Evolutionary conservation across 2,113 vertebrate genomes (phyloP).

Genomic region (Tragulus kanchil): DNA sequence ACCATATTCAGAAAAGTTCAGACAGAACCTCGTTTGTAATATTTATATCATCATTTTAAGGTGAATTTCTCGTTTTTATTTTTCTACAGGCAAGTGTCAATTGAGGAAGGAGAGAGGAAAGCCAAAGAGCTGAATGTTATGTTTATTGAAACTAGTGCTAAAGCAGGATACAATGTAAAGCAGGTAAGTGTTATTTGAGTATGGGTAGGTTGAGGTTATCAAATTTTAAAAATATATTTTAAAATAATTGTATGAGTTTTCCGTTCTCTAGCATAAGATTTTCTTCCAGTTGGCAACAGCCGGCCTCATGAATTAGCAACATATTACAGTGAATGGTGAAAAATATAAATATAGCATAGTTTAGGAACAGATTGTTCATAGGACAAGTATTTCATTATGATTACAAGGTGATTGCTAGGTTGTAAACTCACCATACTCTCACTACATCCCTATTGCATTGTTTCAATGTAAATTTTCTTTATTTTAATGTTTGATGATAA

Average conservation of each 20-base stretch:
- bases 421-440: neutral
- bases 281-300: conserved; percentile 36
- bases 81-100: conserved; percentile 97
- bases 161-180: conserved; percentile 99
- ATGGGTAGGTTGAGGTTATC: conserved; percentile 11
- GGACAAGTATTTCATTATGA: neutral
- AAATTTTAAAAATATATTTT: conserved; percentile 18
- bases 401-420: neutral
- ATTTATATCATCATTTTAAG: conserved; percentile 18
- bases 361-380: neutral
- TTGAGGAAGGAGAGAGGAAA: conserved; percentile 99
- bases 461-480: conserved; percentile 20
- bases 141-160: conserved; percentile 99
- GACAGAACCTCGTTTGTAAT: conserved; percentile 44
- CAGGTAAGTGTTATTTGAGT: conserved; percentile 91
- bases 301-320: neutral
- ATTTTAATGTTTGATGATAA: conserved; percentile 45
- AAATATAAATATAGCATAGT: neutral
- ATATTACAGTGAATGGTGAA: neutral
- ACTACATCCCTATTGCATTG: neutral
- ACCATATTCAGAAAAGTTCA: conserved; percentile 53
- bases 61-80: conserved; percentile 65
- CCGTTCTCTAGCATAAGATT: neutral
- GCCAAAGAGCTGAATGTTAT: conserved; percentile 99
- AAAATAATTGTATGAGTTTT: conserved; percentile 37